Evolutionary conservation across 1,140 invertebrate species (phyloP).

Genomic region (Microplitis mediator): DNA sequence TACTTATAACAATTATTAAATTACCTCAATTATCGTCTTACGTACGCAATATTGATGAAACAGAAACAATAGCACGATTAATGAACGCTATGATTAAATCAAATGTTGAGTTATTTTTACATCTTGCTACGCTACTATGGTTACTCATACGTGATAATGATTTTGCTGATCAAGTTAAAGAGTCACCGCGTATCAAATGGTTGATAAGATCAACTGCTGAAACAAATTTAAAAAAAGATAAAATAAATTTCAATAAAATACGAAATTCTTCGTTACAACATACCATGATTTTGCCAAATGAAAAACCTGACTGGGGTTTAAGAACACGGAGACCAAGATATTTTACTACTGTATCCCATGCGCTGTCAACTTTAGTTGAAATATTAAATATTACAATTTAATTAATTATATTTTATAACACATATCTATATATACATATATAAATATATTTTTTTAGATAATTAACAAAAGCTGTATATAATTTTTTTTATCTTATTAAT

Average conservation of each 20-base stretch:
- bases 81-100: slow-evolving; percentile 37
- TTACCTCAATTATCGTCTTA: slow-evolving; percentile 40
- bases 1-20: slow-evolving; percentile 53
- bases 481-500: not conserved
- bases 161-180: slow-evolving; percentile 29
- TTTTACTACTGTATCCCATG: slow-evolving; percentile 36
- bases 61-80: slow-evolving; percentile 38
- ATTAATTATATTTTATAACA: too few relatives aligned
- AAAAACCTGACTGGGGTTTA: slow-evolving; percentile 42
- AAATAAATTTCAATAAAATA: not conserved
- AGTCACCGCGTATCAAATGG: slow-evolving; percentile 31
- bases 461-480: not conserved
- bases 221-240: slow-evolving; percentile 28
- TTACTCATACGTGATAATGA: slow-evolving; percentile 33
- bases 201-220: slow-evolving; percentile 29
- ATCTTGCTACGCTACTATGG: slow-evolving; percentile 43
- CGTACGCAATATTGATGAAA: slow-evolving; percentile 40
- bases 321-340: slow-evolving; percentile 38
- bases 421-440: not conserved
- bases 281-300: slow-evolving; percentile 35
- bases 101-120: slow-evolving; percentile 38
- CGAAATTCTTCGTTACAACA: slow-evolving; percentile 5
- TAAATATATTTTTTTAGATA: slow-evolving; percentile 7
- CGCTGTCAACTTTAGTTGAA: slow-evolving; percentile 28
- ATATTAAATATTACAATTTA: slow-evolving; percentile 30